Evolutionary conservation across 2,113 vertebrate species (phyloP), one percentile per base, ranked within the genome.

Genomic region (Phaethornis superciliosus): DNA sequence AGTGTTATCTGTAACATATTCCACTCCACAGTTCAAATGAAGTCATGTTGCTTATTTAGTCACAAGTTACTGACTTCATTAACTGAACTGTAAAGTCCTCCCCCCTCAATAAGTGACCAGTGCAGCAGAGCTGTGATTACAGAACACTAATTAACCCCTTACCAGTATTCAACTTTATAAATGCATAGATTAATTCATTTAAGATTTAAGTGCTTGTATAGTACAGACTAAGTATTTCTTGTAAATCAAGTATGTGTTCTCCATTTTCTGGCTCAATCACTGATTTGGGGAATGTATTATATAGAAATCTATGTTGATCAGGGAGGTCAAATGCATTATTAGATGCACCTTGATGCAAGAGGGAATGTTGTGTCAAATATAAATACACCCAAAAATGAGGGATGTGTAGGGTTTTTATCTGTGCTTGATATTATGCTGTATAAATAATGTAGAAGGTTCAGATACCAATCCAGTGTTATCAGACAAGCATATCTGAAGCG

Each of bases 21-120:
- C 62, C 46, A 40, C 56, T 77, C 93, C 76, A 54, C 33, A 94
- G 30, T 88, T 59, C 37, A 24, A 69, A 58, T 74, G 35, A 80
- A 90, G 33, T 76, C 24, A 74, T 42, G 19, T 59, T 93, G 83
- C 46, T 88, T 64, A 80, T 81, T 97, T 93, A 88, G 32, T 62
- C 65, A n/a, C 75, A 95, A 42, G 20, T 82, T 23, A 81, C 52
- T 85, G n/a, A 77, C 64, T 93, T 80, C 24, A 56, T 81, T 76
- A 64, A 68, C 32, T 72, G 71, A 17, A 23, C 7, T 10, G 11
- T 28, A 32, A 77, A 88, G 13, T n/a, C 30, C 55, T 65, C 7
- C 55, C 37, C 49, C 10, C 26, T 51, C 26, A 42, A 20, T 30
- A 88, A 46, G 22, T 33, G 42, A 65, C 11, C 4, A 83, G 12